A percentile compares a stretch with the other conserved stretches of the same genome.
Conservation (phyloP, 2,888 invertebrate species). For the Vannuccia rotundouncinata region DNA sequence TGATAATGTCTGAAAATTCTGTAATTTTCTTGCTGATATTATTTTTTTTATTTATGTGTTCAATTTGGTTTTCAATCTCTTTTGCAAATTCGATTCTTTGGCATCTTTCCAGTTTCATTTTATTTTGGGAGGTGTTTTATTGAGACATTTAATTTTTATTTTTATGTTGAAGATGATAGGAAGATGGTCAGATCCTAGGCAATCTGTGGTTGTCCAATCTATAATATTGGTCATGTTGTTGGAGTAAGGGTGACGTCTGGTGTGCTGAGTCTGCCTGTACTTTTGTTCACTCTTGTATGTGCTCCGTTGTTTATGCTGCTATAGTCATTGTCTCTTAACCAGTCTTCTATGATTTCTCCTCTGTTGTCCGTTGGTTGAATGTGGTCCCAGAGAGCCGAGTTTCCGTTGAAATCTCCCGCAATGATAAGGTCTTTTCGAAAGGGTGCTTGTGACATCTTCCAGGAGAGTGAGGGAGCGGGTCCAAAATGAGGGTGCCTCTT, state of each 20-base stretch:
- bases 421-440: neutral
- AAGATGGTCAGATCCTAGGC: conserved; percentile 8
- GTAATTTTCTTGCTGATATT: neutral
- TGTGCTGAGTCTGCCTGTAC: neutral
- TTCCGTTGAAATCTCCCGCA: neutral
- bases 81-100: neutral
- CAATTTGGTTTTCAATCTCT: neutral
- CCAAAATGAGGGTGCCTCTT: too few relatives aligned
- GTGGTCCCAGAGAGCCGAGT: conserved; percentile 3
- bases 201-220: conserved; percentile 1
- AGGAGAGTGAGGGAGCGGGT: too few relatives aligned
- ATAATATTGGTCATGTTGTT: neutral
- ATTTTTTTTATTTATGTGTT: neutral
- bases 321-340: neutral
- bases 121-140: neutral
- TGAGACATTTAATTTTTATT: neutral
- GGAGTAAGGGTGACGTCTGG: neutral
- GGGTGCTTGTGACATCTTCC: too few relatives aligned
- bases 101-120: neutral
- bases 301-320: neutral
- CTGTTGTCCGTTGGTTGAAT: neutral
- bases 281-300: neutral
- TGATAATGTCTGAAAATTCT: neutral
- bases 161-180: neutral
- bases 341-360: neutral